These are phyloP conservation scores for Troides oblongomaculatus DNA, from an alignment of 2,888 invertebrate genomes.

Conservation along the genomic window DNA sequence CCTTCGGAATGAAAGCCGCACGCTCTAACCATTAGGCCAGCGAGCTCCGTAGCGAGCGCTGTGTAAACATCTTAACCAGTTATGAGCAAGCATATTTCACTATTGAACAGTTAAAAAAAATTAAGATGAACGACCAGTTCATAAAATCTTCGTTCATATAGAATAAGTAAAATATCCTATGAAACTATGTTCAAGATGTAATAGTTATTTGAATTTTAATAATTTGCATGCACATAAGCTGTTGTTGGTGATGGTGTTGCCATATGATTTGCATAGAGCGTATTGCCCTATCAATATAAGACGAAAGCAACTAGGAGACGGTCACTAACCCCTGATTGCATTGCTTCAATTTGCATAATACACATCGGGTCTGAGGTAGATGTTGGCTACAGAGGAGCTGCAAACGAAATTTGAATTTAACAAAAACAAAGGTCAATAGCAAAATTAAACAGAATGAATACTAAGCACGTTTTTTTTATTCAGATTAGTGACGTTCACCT, in stretches of 20 bases:
- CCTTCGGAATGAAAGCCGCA: too few relatives aligned
- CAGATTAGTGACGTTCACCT: too few relatives aligned
- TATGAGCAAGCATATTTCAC: too few relatives aligned
- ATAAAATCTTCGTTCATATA: too few relatives aligned
- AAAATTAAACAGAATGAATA: not conserved
- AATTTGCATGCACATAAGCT: conserved; percentile 1
- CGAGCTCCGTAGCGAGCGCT: too few relatives aligned
- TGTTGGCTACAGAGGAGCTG: not conserved
- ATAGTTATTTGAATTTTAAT: not conserved
- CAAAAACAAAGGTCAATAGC: not conserved
- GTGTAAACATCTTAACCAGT: too few relatives aligned
- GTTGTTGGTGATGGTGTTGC: not conserved
- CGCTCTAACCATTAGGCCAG: too few relatives aligned
- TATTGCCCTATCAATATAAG: conserved; percentile 21
- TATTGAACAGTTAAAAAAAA: too few relatives aligned
- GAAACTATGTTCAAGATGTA: not conserved
- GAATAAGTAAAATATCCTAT: too few relatives aligned
- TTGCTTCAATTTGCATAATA: conserved; percentile 21
- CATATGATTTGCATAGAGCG: conserved; percentile 17
- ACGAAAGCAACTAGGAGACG: conserved; percentile 14
- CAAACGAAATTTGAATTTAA: not conserved
- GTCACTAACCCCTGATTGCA: conserved; percentile 24
- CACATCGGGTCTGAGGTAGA: conserved; percentile 1
- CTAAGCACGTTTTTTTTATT: not conserved
- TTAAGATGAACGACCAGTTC: too few relatives aligned